A percentile compares a stretch with the other conserved stretches of the same genome.
phyloP scores from a whole-genome alignment of 2,888 invertebrate species.

The Pristionchus exspectatus region DNA sequence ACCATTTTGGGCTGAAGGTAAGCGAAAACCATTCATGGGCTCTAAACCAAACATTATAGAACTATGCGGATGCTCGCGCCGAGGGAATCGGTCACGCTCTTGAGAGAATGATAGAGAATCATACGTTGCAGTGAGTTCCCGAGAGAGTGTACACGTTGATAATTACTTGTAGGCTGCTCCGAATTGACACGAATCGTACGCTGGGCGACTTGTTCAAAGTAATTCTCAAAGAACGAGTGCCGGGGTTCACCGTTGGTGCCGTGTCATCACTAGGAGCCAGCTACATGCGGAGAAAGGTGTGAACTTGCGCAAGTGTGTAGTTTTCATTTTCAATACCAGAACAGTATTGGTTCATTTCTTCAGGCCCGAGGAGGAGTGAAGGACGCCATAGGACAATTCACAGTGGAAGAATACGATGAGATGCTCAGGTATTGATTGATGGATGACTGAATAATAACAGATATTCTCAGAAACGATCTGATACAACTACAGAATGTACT shows the following conservation, averaged over 20 bases:
- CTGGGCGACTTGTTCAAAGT: not conserved
- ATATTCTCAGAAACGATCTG: not conserved
- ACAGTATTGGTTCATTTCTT: not conserved
- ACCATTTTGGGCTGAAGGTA: not conserved
- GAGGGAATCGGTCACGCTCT: not conserved
- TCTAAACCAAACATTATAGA: no score
- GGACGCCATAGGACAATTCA: not conserved
- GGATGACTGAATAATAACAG: not conserved
- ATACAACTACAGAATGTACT: conserved; percentile 13
- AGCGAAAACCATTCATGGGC: not conserved
- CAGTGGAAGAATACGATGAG: not conserved
- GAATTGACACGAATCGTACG: not conserved
- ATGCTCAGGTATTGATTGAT: not conserved
- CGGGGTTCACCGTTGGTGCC: not conserved
- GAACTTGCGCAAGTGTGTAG: not conserved
- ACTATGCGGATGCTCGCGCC: not conserved
- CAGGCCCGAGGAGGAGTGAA: not conserved
- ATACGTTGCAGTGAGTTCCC: not conserved
- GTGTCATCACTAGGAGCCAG: not conserved
- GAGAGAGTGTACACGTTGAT: not conserved
- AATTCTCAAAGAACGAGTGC: not conserved
- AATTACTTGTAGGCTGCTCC: not conserved
- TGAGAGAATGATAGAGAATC: not conserved
- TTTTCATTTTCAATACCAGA: not conserved
- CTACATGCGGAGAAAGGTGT: not conserved